phyloP scores from a whole-genome alignment of 2,797 vertebrate genomes.

The Megalops cyprinoides region DNA sequence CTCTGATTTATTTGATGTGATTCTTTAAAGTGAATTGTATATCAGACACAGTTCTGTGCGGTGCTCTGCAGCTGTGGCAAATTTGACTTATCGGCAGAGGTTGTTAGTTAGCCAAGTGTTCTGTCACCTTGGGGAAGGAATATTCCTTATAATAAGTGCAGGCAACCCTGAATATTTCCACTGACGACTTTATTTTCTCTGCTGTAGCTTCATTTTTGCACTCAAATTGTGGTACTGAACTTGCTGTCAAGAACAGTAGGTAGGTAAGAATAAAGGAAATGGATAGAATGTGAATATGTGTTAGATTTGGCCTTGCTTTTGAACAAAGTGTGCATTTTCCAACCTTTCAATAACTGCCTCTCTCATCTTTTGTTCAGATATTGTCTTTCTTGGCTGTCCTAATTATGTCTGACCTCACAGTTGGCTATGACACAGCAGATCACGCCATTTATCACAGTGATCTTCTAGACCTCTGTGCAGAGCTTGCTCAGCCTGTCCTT shows the following conservation, averaged over 20 bases:
- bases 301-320: neutral
- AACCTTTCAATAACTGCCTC: too few species aligned
- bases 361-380: too few species aligned
- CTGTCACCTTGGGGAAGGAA: conserved; percentile 21
- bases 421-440: neutral
- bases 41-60: neutral
- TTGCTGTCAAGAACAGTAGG: neutral
- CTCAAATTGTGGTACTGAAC: neutral
- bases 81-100: neutral
- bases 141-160: neutral
- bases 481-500: neutral
- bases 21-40: neutral
- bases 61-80: neutral
- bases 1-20: neutral
- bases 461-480: neutral
- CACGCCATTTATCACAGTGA: neutral
- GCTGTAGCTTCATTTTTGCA: neutral
- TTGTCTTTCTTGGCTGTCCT: neutral
- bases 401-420: conserved; percentile 2
- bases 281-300: neutral
- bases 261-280: neutral
- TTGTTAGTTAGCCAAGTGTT: conserved; percentile 10
- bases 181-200: conserved; percentile 15
- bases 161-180: conserved; percentile 17
- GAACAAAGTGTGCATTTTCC: too few species aligned